A percentile compares a stretch with the other conserved stretches of the same genome.
Conservation (phyloP, 2,797 vertebrate genomes). For the Hipposideros larvatus region DNA sequence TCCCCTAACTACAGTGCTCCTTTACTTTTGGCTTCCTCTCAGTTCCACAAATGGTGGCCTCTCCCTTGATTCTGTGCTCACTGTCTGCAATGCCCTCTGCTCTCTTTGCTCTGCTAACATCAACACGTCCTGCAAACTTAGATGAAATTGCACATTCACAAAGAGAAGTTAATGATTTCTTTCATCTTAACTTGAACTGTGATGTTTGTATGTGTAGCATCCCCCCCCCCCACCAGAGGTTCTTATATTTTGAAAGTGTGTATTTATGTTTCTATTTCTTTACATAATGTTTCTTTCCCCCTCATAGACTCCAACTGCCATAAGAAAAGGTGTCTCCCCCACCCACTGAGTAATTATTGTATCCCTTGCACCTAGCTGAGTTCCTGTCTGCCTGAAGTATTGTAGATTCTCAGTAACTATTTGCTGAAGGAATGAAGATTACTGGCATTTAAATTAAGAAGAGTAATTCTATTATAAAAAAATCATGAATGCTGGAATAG, state of each 20-base stretch:
- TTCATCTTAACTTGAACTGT: neutral
- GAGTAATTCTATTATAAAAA: constrained; percentile 8
- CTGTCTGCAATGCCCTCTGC: neutral
- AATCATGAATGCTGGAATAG: neutral
- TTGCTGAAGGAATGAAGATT: neutral
- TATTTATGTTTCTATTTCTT: neutral
- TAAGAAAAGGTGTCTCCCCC: neutral
- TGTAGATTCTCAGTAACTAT: neutral
- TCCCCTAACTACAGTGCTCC: neutral
- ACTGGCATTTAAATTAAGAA: neutral
- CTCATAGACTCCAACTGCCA: neutral
- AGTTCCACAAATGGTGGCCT: neutral
- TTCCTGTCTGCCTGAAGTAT: neutral
- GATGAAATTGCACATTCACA: neutral
- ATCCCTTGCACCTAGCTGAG: neutral
- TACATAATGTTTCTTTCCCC: neutral
- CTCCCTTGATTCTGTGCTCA: neutral
- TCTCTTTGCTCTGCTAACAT: neutral
- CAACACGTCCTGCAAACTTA: neutral
- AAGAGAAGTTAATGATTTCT: neutral
- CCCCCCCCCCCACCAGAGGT: neutral
- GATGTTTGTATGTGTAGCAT: neutral
- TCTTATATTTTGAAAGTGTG: neutral
- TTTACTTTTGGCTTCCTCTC: neutral
- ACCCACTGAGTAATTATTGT: neutral